These are phyloP conservation scores for Phoebastria nigripes DNA, from an alignment of 2,797 vertebrate species.

Conservation along the genomic window DNA sequence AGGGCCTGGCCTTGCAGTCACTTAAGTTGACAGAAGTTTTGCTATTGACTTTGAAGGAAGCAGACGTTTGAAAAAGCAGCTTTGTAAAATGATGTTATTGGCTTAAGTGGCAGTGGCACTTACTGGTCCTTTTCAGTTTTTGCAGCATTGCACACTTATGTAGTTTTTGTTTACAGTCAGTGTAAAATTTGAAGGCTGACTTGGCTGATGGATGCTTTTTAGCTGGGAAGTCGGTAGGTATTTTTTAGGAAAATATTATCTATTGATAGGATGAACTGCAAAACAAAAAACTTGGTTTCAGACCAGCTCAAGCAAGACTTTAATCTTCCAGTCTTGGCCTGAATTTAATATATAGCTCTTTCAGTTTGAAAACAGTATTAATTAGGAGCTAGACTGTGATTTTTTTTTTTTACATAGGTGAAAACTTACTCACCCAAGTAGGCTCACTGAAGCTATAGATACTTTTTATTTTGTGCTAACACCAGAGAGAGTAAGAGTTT, in stretches of 20 bases:
- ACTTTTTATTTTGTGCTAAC: neutral
- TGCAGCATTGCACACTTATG: neutral
- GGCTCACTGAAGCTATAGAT: neutral
- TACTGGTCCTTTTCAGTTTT: neutral
- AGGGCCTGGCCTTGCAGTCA: neutral
- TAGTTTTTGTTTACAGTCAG: conserved; percentile 1
- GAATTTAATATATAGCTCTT: neutral
- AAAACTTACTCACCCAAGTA: neutral
- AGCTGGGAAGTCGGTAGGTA: neutral
- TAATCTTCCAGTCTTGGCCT: neutral
- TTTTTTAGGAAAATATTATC: neutral
- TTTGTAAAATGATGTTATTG: neutral
- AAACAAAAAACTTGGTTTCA: neutral
- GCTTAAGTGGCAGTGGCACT: neutral
- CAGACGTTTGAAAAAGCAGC: neutral
- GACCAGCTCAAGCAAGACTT: neutral
- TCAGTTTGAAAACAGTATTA: conserved; percentile 8
- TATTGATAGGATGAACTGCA: neutral
- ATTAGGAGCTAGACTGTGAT: neutral
- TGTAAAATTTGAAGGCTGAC: neutral
- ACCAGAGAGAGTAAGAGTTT: neutral
- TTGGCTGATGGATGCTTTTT: neutral
- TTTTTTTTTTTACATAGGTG: neutral
- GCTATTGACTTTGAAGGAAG: neutral
- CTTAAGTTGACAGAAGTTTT: neutral